phyloP scores from a whole-genome alignment of 2,888 invertebrate genomes.

The Argynnis bischoffii region DNA sequence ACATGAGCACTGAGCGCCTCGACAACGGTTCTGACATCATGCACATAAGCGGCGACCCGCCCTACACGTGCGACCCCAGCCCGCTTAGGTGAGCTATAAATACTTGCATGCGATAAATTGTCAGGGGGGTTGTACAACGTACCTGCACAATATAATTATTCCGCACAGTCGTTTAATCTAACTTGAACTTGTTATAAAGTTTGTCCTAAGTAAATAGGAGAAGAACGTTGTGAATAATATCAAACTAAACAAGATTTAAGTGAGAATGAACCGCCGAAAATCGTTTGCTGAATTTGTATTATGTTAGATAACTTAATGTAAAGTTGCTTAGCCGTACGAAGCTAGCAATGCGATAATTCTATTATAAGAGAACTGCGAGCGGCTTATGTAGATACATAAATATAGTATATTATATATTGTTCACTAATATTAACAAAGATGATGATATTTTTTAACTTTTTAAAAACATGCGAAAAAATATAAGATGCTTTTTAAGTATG shows the following conservation, averaged over 20 bases:
- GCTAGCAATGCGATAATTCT: no score
- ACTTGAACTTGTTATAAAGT: no score
- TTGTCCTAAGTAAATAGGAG: no score
- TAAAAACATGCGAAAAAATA: not conserved
- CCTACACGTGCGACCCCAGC: conserved; percentile 76
- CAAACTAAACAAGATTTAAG: no score
- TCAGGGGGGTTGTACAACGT: not conserved
- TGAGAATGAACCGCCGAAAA: no score
- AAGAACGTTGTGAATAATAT: no score
- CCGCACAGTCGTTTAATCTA: not conserved
- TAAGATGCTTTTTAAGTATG: not conserved
- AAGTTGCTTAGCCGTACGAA: not conserved
- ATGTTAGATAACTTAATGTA: not conserved
- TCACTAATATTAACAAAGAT: no score
- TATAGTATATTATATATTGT: no score
- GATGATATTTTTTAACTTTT: not conserved
- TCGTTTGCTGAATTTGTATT: no score
- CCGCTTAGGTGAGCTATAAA: conserved; percentile 61
- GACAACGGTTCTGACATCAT: conserved; percentile 66
- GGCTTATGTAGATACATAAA: no score
- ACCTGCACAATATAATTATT: not conserved
- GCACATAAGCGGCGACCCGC: conserved; percentile 76
- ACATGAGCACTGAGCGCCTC: conserved; percentile 72
- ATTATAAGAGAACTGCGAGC: no score
- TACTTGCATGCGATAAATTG: not conserved